Percentiles rank a stretch among this genome's conserved stretches.
These are phyloP conservation scores for Echiichthys vipera DNA, from an alignment of 2,797 vertebrate species.

Conservation along the genomic window DNA sequence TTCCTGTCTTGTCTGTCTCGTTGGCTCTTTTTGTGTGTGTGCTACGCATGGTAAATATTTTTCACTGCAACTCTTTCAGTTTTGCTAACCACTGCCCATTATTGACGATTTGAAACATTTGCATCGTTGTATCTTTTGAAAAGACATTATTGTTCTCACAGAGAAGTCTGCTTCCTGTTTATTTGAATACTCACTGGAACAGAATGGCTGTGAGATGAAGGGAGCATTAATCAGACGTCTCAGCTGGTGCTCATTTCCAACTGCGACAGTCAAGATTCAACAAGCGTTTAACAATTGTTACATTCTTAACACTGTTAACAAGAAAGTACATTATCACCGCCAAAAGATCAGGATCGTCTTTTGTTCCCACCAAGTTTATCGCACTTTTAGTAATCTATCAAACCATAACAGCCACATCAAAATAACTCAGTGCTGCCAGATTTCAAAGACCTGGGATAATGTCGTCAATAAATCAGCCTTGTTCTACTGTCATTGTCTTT, in stretches of 20 bases:
- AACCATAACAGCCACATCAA: constrained; percentile 4
- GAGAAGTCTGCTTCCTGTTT: not conserved
- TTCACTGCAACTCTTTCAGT: not conserved
- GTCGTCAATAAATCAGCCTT: constrained; percentile 16
- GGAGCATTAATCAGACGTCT: not conserved
- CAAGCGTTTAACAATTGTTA: not conserved
- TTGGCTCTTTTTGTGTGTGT: too few species aligned
- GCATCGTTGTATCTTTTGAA: constrained; percentile 5
- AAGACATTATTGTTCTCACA: not conserved
- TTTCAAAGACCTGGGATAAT: constrained; percentile 2
- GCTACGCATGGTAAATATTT: too few species aligned
- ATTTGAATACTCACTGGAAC: not conserved
- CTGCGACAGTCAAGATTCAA: not conserved
- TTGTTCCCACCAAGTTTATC: constrained; percentile 3
- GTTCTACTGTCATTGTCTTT: constrained; percentile 13
- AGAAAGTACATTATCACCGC: not conserved
- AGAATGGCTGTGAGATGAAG: not conserved
- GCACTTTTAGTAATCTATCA: constrained; percentile 13
- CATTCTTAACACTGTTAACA: not conserved
- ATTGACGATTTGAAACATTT: not conserved
- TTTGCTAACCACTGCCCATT: not conserved
- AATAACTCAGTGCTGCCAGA: constrained; percentile 4
- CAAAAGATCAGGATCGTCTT: not conserved
- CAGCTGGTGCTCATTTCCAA: constrained; percentile 18
- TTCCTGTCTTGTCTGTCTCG: too few species aligned